A percentile compares a stretch with the other conserved stretches of the same genome.
Evolutionary conservation across 2,797 vertebrate genomes (phyloP).

Genomic region (Ciconia nigra): DNA sequence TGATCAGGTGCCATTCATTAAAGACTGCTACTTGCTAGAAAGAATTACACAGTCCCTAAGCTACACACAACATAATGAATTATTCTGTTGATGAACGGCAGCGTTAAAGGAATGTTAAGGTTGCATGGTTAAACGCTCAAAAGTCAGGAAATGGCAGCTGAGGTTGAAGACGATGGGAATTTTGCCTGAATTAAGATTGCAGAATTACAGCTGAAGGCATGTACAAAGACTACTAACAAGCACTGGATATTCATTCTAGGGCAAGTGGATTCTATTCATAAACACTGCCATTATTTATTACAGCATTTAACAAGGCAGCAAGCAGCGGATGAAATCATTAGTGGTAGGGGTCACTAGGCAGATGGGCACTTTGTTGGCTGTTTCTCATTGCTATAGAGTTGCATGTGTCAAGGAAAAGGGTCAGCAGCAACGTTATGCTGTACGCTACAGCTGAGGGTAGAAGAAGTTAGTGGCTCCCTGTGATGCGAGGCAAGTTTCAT

Average conservation of each 20-base stretch:
- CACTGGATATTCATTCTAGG: not conserved
- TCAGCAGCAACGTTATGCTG: not conserved
- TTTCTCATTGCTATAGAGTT: not conserved
- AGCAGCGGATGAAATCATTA: not conserved
- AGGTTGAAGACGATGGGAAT: not conserved
- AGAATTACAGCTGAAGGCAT: not conserved
- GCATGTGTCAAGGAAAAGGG: not conserved
- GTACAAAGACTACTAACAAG: not conserved
- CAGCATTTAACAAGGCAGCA: not conserved
- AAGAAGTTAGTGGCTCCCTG: not conserved
- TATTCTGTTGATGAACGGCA: constrained; percentile 9
- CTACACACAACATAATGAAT: constrained; percentile 2
- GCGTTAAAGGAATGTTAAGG: not conserved
- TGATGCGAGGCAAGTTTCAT: not conserved
- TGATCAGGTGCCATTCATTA: constrained; percentile 67
- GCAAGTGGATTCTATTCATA: not conserved
- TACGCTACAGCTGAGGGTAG: not conserved
- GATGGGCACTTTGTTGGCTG: not conserved
- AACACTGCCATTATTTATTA: not conserved
- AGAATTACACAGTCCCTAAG: constrained; percentile 29
- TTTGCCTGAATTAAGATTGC: not conserved
- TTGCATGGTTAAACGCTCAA: not conserved
- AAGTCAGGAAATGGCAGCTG: not conserved
- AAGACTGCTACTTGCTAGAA: constrained; percentile 42
- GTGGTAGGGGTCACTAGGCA: not conserved